A percentile compares a stretch with the other conserved stretches of the same genome.
Evolutionary conservation across 2,888 invertebrate genomes (phyloP).

Genomic region (Calliscelio sp.): DNA sequence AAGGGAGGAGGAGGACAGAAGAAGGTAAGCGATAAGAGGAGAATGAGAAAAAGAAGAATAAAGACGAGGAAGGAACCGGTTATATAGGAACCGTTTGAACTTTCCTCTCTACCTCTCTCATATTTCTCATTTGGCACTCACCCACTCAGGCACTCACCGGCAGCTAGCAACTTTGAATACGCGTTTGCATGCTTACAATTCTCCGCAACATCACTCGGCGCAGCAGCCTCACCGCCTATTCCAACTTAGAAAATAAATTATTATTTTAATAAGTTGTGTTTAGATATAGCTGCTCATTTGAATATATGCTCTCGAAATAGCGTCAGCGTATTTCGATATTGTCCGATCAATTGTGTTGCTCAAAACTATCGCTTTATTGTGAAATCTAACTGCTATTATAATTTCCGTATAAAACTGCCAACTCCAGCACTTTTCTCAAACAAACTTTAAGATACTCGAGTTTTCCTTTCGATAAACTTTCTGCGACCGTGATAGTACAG

Average conservation of each 20-base stretch:
- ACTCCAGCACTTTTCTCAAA: background rate
- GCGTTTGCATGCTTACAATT: constrained; percentile 72
- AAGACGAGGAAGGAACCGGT: constrained; percentile 79
- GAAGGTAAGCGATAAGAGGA: constrained; percentile 69
- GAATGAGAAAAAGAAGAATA: constrained; percentile 70
- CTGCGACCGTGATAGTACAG: background rate
- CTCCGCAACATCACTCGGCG: constrained; percentile 74
- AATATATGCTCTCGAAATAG: background rate
- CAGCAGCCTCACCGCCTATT: constrained; percentile 39
- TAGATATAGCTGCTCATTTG: background rate
- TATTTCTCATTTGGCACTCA: constrained; percentile 72
- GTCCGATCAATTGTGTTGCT: background rate
- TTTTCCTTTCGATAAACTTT: background rate
- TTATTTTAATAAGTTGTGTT: constrained; percentile 24
- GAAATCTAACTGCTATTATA: constrained; percentile 1
- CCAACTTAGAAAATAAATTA: constrained; percentile 53
- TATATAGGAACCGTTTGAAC: constrained; percentile 78
- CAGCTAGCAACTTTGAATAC: constrained; percentile 69
- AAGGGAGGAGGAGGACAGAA: constrained; percentile 62
- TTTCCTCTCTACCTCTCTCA: constrained; percentile 68
- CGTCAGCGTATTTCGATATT: background rate
- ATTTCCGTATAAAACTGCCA: constrained; percentile 3
- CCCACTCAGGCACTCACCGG: constrained; percentile 73
- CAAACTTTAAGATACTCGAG: constrained; percentile 6
- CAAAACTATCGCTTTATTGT: background rate